phyloP scores from a whole-genome alignment of 2,888 invertebrate species.

The Nysson spinosus region DNA sequence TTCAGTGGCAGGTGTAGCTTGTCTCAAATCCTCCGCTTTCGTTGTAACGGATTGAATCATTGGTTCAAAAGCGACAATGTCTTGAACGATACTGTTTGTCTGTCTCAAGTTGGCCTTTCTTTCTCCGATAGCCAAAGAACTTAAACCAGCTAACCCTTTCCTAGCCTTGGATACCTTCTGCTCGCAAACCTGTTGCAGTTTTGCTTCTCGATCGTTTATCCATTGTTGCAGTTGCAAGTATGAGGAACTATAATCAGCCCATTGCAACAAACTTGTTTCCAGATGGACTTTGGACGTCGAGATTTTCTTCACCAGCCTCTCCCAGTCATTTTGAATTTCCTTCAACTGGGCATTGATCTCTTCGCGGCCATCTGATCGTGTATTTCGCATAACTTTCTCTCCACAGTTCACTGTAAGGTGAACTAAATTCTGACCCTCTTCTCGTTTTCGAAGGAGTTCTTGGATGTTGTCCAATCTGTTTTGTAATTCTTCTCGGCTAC shows the following conservation, averaged over 20 bases:
- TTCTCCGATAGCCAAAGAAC: slow-evolving; percentile 89
- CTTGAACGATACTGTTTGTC: slow-evolving; percentile 96
- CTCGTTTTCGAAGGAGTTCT: slow-evolving; percentile 88
- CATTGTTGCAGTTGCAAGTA: slow-evolving; percentile 95
- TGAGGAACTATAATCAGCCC: slow-evolving; percentile 97
- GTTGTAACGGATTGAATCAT: slow-evolving; percentile 97
- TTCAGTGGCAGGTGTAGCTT: slow-evolving; percentile 93
- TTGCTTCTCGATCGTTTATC: slow-evolving; percentile 95
- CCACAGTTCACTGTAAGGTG: slow-evolving; percentile 93
- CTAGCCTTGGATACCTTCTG: slow-evolving; percentile 89
- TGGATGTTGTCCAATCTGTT: slow-evolving; percentile 88
- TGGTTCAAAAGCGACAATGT: slow-evolving; percentile 97
- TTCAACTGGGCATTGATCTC: slow-evolving; percentile 91
- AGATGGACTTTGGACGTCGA: slow-evolving; percentile 93
- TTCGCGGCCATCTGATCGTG: slow-evolving; percentile 93
- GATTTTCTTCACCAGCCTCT: slow-evolving; percentile 92
- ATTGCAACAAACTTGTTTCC: slow-evolving; percentile 93
- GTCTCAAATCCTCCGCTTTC: slow-evolving; percentile 94
- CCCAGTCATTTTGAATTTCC: slow-evolving; percentile 95
- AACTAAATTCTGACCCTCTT: slow-evolving; percentile 91
- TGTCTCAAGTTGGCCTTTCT: slow-evolving; percentile 92
- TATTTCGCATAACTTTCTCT: slow-evolving; percentile 92
- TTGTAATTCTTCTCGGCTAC: slow-evolving; percentile 90
- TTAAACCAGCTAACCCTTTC: slow-evolving; percentile 87
- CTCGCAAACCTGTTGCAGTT: slow-evolving; percentile 92